Evolutionary conservation across 1,140 invertebrate genomes (phyloP), one percentile per base, ranked within the genome.

Genomic region (Zelostemma sp.): DNA sequence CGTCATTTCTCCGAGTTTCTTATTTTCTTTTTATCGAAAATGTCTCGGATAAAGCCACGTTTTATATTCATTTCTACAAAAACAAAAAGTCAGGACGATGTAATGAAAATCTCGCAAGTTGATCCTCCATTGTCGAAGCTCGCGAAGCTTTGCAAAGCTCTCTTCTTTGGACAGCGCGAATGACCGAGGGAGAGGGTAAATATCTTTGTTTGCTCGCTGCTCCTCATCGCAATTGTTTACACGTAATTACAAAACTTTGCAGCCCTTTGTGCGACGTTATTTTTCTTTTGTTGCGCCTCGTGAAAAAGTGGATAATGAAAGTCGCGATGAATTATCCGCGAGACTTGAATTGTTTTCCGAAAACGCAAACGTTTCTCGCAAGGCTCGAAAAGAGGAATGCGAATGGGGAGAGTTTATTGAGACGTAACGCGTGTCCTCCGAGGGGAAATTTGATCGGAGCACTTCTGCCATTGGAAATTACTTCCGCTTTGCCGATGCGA

Each of bases 181-280:
- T 56, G 51, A n/a, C 50, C 45, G 28, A 40, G 49, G 1, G 18
- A 49, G 46, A 25, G 33, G 45, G 64, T 40, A 67, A 67, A 61
- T 47, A 67, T 56, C 47, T 67, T 51, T 67, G 64, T 67, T 67
- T 56, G 40, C 57, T 49, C 41, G 33, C 58, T 58, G 50, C 31
- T 48, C 17, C 51, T 68, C 58, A 43, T 41, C 50, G 49, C 58
- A 61, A 68, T 62, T 68, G 65, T 68, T 68, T 68, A 68, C 65
- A 61, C 58, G 65, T 68, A 68, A 68, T 68, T 68, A 68, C 53
- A 68, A 68, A 57, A 68, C 54, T 62, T 62, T 54, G 53, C 12
- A 53, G 58, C 18, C 15, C 47, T 57, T 60, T 51, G 49, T 46
- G 48, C 16, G 33, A 28, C 14, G 50, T 46, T 57, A 62, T 46